Conservation (phyloP, 2,888 invertebrate genomes). For the Eutolmus rufibarbis region DNA sequence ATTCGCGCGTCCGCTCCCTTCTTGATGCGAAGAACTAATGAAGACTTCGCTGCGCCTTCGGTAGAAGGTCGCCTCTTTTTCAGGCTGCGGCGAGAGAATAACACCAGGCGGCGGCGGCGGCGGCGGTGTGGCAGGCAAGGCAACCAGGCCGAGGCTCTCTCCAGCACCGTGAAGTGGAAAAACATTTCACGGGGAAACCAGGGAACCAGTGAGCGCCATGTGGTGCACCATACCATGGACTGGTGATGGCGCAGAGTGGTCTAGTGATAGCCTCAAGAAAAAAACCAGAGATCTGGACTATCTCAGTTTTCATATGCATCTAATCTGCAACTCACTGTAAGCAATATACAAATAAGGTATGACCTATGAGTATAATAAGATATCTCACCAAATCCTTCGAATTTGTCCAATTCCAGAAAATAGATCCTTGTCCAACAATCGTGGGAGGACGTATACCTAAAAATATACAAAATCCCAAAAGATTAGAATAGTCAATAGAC, state of each 20-base stretch:
- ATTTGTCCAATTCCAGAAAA: neutral
- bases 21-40: slow-evolving; percentile 45
- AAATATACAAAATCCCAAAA: neutral
- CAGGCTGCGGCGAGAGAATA: neutral
- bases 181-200: neutral
- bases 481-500: neutral
- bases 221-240: neutral
- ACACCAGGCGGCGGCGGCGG: neutral
- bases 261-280: neutral
- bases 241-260: neutral
- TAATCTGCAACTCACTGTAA: neutral
- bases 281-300: neutral
- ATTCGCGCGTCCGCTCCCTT: slow-evolving; percentile 42
- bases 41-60: slow-evolving; percentile 39
- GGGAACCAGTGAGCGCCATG: neutral
- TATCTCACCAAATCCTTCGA: neutral
- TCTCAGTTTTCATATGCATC: neutral
- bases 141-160: neutral
- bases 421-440: neutral
- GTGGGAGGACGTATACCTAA: neutral
- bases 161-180: neutral
- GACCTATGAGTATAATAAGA: neutral
- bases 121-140: neutral
- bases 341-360: neutral
- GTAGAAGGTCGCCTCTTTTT: slow-evolving; percentile 43